Base-by-base conservation (phyloP, 2,888 invertebrate genomes). In the Sepioteuthis lessoniana region DNA sequence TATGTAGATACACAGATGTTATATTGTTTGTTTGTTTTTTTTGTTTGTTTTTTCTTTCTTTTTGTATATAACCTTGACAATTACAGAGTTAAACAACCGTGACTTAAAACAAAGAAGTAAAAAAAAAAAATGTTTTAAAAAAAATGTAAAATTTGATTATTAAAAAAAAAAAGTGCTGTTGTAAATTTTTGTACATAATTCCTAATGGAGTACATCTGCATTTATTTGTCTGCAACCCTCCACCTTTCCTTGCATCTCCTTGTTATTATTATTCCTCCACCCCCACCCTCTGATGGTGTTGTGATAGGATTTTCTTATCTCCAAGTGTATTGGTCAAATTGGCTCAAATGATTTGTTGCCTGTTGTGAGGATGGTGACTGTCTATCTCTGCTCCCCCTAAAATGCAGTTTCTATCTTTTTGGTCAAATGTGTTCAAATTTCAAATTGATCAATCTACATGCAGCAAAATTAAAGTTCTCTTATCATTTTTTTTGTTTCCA, bases 111-210 rank as follows among this genome's bases (percentile, higher is more conserved):
- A 1, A 60, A 60, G 19, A 60, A 28, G 42, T 42, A 1, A 16
- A 92, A 47, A 60, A 60, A 13, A 28, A 19, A 28, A 28, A 16
- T 35, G 13, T n/a, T n/a, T n/a, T 3, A 76, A 76, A 55, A 76
- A 76, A 76, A 92, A 92, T 92, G 46, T 92, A 92, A 92, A 92
- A 92, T 47, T 92, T 46, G 46, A 37, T 47, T 47, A 42, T 46
- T n/a, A 92, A 92, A 42, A 42, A 93, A 47, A 50, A 42, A 35
- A 47, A 16, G 38, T 93, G 50, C 93, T 50, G 46, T 50, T 35
- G 93, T 38, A 50, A 35, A n/a, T 93, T 50, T 42, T 50, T 35
- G 93, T 38, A 50, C 31, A n/a, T 93, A 42, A 37, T 93, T 93
- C 31, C 50, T 50, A 28, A 8, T 47, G 91, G 37, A 47, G 47